These are phyloP conservation scores for Lepidurus arcticus DNA, from an alignment of 1,140 invertebrate species.

Conservation along the genomic window DNA sequence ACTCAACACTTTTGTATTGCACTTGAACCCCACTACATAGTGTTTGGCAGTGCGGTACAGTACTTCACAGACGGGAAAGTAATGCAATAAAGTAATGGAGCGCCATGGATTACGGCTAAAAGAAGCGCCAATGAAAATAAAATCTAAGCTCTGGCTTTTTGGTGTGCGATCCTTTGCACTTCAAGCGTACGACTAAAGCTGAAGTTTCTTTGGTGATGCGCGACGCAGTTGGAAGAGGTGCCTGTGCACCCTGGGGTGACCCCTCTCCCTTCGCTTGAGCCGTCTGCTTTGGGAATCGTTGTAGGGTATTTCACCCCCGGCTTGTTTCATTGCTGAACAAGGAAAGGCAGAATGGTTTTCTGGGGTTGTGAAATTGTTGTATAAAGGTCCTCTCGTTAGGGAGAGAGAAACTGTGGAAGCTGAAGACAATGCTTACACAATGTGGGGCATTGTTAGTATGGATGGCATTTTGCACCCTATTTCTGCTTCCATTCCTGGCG, in stretches of 20 bases:
- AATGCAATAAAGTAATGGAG: background rate
- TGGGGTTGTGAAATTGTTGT: conserved; percentile 2
- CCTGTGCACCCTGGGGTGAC: background rate
- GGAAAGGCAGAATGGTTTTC: background rate
- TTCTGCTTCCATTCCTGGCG: background rate
- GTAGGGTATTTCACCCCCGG: background rate
- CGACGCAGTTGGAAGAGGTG: background rate
- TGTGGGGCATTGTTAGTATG: conserved; percentile 13
- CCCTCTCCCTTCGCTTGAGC: background rate
- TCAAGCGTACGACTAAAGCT: background rate
- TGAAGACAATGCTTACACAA: background rate
- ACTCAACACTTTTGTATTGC: background rate
- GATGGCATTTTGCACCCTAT: background rate
- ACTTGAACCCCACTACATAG: conserved; percentile 7
- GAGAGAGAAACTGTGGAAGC: background rate
- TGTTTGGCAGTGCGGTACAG: background rate
- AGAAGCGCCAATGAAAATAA: background rate
- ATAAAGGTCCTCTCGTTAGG: background rate
- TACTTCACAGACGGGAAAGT: background rate
- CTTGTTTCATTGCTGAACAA: background rate
- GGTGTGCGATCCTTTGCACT: background rate
- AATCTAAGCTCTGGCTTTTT: background rate
- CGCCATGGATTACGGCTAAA: background rate
- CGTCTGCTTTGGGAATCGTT: background rate
- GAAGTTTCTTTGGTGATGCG: background rate